phyloP scores from a whole-genome alignment of 2,797 vertebrate genomes.

The Gadopsis bispinosus region DNA sequence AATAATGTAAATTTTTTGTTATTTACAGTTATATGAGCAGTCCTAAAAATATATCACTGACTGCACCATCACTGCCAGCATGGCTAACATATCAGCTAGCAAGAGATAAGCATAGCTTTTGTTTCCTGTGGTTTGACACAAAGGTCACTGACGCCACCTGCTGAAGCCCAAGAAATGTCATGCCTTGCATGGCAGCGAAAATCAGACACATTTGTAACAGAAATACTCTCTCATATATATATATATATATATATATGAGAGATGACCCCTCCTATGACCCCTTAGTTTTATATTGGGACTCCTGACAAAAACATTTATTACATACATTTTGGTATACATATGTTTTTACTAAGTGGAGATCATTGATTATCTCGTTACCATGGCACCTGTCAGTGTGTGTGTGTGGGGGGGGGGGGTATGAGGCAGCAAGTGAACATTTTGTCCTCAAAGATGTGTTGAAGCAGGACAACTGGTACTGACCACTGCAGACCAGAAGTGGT shows the following conservation, averaged over 20 bases:
- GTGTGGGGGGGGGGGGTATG: too few relatives aligned
- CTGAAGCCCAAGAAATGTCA: background rate
- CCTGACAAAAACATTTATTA: background rate
- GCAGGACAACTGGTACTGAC: too few relatives aligned
- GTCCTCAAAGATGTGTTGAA: too few relatives aligned
- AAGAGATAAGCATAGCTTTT: conserved; percentile 1
- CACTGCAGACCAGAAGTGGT: too few relatives aligned
- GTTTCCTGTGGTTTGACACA: conserved; percentile 7
- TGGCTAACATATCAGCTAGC: background rate
- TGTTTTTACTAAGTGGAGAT: background rate
- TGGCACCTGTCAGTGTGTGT: too few relatives aligned
- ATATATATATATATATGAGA: too few relatives aligned
- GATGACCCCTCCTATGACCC: background rate
- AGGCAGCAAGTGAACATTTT: too few relatives aligned
- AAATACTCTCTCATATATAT: too few relatives aligned
- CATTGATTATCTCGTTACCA: too few relatives aligned
- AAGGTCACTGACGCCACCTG: conserved; percentile 10
- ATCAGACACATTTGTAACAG: too few relatives aligned
- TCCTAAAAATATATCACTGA: background rate
- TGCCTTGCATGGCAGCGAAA: background rate
- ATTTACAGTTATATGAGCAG: background rate
- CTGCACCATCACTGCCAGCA: background rate
- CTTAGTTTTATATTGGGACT: background rate
- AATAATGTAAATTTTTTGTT: background rate
- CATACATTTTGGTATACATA: background rate